phyloP scores from a whole-genome alignment of 1,140 invertebrate species.

The Macrobrachium nipponense region DNA sequence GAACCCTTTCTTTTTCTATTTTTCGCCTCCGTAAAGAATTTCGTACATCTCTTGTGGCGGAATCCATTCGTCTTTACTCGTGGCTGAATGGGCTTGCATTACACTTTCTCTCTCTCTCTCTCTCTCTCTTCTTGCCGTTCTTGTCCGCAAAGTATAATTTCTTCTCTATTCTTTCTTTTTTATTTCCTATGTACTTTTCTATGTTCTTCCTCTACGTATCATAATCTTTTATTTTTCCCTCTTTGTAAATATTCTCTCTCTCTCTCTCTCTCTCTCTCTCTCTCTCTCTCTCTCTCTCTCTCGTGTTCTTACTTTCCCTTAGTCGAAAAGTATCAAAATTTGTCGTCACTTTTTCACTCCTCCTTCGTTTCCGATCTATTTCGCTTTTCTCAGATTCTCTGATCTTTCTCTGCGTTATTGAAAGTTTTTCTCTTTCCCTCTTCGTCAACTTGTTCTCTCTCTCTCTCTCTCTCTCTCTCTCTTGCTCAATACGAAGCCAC shows the following conservation, averaged over 20 bases:
- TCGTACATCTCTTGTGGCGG: background rate
- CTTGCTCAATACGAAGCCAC: background rate
- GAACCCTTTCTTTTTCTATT: background rate
- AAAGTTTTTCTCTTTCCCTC: background rate
- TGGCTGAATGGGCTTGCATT: background rate
- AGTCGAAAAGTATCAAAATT: background rate
- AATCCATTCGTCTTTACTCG: background rate
- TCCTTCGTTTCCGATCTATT: no score
- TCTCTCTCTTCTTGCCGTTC: background rate
- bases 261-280: background rate
- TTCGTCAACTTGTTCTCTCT: background rate
- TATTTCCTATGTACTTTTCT: background rate
- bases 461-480: conserved; percentile 1
- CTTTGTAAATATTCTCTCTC: background rate
- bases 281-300: conserved; percentile 8
- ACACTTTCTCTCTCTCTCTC: background rate
- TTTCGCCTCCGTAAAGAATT: background rate
- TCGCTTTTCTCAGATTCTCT: no score
- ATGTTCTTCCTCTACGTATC: background rate
- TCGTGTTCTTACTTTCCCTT: no score
- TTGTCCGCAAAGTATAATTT: no score
- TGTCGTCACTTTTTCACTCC: no score
- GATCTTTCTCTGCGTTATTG: no score
- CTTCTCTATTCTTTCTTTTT: background rate
- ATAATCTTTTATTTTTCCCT: background rate